Base-by-base conservation (phyloP, 1,140 invertebrate genomes). In the Anagrus nilaparvatae region DNA sequence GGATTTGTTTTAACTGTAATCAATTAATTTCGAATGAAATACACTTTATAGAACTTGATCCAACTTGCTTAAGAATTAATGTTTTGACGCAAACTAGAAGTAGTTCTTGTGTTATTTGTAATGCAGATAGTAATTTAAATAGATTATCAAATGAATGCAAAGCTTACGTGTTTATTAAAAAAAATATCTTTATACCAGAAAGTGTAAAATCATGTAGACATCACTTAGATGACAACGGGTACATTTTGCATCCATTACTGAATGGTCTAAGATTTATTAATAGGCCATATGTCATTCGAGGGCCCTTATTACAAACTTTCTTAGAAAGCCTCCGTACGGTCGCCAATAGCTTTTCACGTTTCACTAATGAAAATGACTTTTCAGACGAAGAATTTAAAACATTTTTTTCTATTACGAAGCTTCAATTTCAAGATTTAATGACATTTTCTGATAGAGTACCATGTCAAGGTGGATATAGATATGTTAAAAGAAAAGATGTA, bases 1-100 rank as follows among this genome's bases (percentile, higher is more conserved):
- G 43, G 36, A 30, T 45, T 20, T 40, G 43, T 40, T 5, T 40
- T 3, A 45, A 45, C 27, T 46, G 28, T 27, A 37, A 46, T 41
- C 18, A 33, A 23, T 23, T 14, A 3, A 40, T 46, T 7, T 14
- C 19, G 6, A 36, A 30, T 37, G 44, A 46, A 41, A 46, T 41
- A 10, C 19, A 34, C 25, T 17, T 41, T 10, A 8, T 37, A 10
- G 28, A 41, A 17, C 29, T 19, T 36, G 39, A 46, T 41, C 28
- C 34, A 31, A 17, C 33, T 20, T 40, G 38, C 20, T 16, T 41
- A 3, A 18, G 44, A 46, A 5, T 36, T 5, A 36, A 36, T 21
- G 32, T 33, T 4, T 6, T 24, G 1, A 36, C 20, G 13, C 34
- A 36, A 36, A 36, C 20, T 23, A 13, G 9, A n/a, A 13, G 6